Percentiles rank a stretch among this genome's conserved stretches.
Evolutionary conservation across 2,888 invertebrate species (phyloP).

Genomic region (Stenodema calcarata): DNA sequence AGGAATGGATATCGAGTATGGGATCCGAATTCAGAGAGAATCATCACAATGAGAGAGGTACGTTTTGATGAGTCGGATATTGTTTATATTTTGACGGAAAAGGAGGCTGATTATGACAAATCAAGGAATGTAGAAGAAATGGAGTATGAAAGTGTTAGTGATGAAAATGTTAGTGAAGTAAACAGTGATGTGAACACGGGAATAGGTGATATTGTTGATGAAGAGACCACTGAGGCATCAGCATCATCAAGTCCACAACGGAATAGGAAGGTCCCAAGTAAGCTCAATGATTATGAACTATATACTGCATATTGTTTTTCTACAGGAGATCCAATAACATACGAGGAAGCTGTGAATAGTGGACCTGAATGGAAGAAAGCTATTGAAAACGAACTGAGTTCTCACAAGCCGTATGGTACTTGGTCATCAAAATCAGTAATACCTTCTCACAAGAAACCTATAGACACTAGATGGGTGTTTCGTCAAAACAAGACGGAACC

Average conservation of each 20-base stretch:
- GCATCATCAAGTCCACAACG: background rate
- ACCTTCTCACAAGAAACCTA: slow-evolving; percentile 16
- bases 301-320: slow-evolving; percentile 48
- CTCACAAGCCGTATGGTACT: slow-evolving; percentile 40
- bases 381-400: slow-evolving; percentile 37
- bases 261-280: background rate
- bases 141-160: background rate
- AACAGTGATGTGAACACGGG: background rate
- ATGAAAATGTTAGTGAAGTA: background rate
- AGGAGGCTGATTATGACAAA: background rate
- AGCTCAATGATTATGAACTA: background rate
- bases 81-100: background rate
- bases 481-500: slow-evolving; percentile 28
- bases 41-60: background rate
- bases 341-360: slow-evolving; percentile 46
- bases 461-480: slow-evolving; percentile 48
- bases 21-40: background rate
- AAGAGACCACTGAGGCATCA: background rate
- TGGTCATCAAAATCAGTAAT: slow-evolving; percentile 41
- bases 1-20: background rate
- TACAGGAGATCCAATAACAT: slow-evolving; percentile 30
- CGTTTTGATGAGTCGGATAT: background rate
- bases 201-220: no score
- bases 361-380: slow-evolving; percentile 34
- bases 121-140: background rate